Evolutionary conservation across 2,888 invertebrate species (phyloP), one percentile per base, ranked within the genome.

Genomic region (Cancer borealis): DNA sequence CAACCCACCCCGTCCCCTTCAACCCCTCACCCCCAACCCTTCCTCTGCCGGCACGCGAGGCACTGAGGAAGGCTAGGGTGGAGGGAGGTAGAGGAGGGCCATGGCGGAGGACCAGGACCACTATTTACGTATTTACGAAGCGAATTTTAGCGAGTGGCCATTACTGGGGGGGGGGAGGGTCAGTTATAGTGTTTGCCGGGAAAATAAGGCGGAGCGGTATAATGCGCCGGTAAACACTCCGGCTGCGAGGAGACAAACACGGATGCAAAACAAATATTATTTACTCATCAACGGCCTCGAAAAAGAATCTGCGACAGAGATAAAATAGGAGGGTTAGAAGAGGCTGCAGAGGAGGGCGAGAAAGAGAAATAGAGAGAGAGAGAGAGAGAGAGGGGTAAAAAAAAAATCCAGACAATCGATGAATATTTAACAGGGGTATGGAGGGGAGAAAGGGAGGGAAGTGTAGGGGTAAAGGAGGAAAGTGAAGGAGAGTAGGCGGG

Each of bases 181-280:
- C 90, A 90, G 60, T 12, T 54, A 90, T 90, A 90, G 90, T 90
- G 90, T 90, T 90, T 90, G 54, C 90, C 90, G 54, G 54, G 30
- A 90, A 90, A 47, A 49, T 90, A 90, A 90, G 49, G 90, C 54
- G 39, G 10, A 30, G 30, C 47, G 49, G 90, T 90, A 30, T 54
- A 90, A 90, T 90, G 90, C 90, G 47, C 54, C 39, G 90, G 54
- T 60, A 90, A 49, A 90, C 90, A 90, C 90, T 90, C 60, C 54
- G 54, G 60, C 90, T 30, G 30, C 90, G 49, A 90, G 26, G 90
- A 49, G 60, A 90, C 90, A 90, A 90, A 90, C 90, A 90, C 30
- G n/a, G 39, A 12, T 46, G 90, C 26, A n/a, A 30, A 90, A 90
- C 90, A 90, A 47, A 30, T 30, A 84, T 84, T 84, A 84, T 14